Percentiles rank a stretch among this genome's conserved stretches.
These are phyloP conservation scores for Tenualosa thibaudeaui DNA, from an alignment of 2,797 vertebrate genomes.

Conservation along the genomic window DNA sequence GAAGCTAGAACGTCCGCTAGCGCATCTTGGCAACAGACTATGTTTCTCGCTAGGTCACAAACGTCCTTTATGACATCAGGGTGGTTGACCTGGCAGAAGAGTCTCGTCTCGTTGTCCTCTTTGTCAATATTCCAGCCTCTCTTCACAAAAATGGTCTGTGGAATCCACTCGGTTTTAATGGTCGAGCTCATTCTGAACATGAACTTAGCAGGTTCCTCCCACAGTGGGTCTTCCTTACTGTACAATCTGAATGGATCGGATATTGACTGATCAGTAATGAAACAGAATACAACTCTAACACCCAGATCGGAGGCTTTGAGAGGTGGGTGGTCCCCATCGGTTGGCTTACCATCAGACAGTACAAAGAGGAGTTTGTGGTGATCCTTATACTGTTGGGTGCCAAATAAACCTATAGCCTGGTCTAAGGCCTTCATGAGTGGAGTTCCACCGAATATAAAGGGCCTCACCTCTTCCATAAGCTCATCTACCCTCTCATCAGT, in stretches of 20 bases:
- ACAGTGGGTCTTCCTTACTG: not conserved
- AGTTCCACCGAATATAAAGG: not conserved
- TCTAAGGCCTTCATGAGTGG: not conserved
- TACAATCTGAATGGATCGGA: not conserved
- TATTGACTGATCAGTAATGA: not conserved
- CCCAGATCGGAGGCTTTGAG: not conserved
- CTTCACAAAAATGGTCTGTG: not conserved
- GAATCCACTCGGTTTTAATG: not conserved
- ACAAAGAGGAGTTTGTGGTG: constrained; percentile 1
- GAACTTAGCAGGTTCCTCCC: not conserved
- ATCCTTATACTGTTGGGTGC: not conserved
- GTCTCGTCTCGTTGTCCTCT: not conserved
- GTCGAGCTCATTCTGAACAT: not conserved
- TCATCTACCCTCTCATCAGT: not conserved
- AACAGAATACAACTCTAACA: not conserved
- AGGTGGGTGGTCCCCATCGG: not conserved
- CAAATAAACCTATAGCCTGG: not conserved
- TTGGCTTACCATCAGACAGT: not conserved
- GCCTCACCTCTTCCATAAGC: not conserved
- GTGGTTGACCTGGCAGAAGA: constrained; percentile 10
- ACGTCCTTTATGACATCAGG: not conserved
- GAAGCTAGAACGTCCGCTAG: not conserved
- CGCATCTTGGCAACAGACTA: constrained; percentile 1
- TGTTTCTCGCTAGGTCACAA: not conserved
- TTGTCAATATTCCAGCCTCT: not conserved